Evolutionary conservation across 2,888 invertebrate genomes (phyloP), one percentile per base, ranked within the genome.

Genomic region (Salticus scenicus): DNA sequence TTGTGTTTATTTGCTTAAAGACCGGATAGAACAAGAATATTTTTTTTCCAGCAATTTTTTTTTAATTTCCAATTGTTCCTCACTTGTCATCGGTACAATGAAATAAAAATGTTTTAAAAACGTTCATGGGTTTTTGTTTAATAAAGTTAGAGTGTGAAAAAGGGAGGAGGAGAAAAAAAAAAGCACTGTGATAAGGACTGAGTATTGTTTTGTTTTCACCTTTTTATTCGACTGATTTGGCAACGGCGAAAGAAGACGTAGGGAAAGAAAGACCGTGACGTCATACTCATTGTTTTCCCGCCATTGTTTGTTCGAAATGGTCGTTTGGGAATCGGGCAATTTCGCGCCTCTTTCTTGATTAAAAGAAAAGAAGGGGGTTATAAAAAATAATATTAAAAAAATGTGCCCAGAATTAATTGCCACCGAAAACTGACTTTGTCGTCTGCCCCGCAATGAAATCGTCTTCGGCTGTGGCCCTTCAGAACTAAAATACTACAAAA

Each of bases 281-380:
- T 84, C 83, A 84, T 84, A 84, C 77, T 84, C 83, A 84, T 84
- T 84, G 83, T 84, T 84, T 84, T 84, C 83, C 83, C 76, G 83
- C 83, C 83, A 84, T 84, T 84, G 83, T 84, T 84, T 84, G 83
- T 84, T 84, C 83, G 83, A 84, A 84, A 84, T 72, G 83, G 83
- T 84, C 83, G 83, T 84, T 84, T 77, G 83, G 83, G 83, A 77
- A 84, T 84, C 77, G 77, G 73, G 83, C 83, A 84, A 84, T 84
- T 84, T 84, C 77, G 83, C 83, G 83, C 83, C 77, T 84, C 57
- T 84, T 73, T 72, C 83, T 84, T 84, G 83, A 84, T 84, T 84
- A 84, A 84, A 84, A 84, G 83, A 84, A 84, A 84, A 78, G 77
- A 72, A 72, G 57, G 57, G 57, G 17, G 47, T 20, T 20, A 24